phyloP scores from a whole-genome alignment of 2,888 invertebrate species.

The Andrena bicolor region DNA sequence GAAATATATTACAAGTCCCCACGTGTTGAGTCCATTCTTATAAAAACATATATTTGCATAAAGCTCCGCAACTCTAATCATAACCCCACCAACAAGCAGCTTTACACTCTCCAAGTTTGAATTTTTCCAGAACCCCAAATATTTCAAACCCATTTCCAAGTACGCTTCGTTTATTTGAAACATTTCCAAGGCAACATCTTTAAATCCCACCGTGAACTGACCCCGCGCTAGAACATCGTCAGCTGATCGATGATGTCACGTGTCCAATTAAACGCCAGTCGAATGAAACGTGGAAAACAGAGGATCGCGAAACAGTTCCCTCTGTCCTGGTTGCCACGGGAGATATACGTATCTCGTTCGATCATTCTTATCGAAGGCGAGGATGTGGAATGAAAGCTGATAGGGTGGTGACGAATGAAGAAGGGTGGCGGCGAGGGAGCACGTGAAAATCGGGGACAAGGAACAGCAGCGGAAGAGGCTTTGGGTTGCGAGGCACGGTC shows the following conservation, averaged over 20 bases:
- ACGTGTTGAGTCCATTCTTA: no score
- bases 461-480: conserved; percentile 56
- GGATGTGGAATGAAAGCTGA: conserved; percentile 59
- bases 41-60: no score
- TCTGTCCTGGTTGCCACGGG: background rate
- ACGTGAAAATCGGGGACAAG: conserved; percentile 52
- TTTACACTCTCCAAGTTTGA: no score
- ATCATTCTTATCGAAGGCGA: conserved; percentile 54
- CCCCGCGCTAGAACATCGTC: background rate
- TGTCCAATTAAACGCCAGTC: conserved; percentile 6
- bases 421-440: conserved; percentile 19
- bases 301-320: conserved; percentile 6
- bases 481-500: conserved; percentile 77
- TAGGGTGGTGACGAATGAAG: conserved; percentile 48
- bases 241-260: background rate
- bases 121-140: no score
- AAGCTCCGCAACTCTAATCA: no score
- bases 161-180: no score
- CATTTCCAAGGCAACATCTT: no score
- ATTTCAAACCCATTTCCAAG: no score
- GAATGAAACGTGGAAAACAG: conserved; percentile 10
- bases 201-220: no score
- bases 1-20: no score
- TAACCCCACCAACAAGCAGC: no score
- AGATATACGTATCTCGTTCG: conserved; percentile 46